phyloP scores from a whole-genome alignment of 2,113 vertebrate genomes.

The Lophius piscatorius region DNA sequence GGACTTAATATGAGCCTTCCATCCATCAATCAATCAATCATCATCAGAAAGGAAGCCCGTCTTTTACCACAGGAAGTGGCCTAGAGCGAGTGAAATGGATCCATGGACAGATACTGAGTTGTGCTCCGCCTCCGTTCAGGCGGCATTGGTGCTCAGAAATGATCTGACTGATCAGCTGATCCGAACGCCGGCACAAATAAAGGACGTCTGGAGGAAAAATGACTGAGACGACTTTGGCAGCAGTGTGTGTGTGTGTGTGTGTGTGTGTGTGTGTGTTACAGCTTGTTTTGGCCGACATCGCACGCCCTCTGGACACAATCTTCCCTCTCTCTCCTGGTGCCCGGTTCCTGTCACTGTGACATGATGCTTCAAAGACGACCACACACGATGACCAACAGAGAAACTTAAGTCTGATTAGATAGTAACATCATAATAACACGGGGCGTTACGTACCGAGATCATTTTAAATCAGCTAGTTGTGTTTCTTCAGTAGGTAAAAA shows the following conservation, averaged over 20 bases:
- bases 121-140: constrained; percentile 3
- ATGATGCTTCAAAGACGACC: constrained; percentile 1
- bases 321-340: constrained; percentile 14
- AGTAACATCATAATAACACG: too few species aligned
- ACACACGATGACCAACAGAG: not conserved
- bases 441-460: too few species aligned
- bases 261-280: constrained; percentile 8
- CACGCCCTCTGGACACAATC: constrained; percentile 20
- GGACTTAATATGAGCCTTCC: too few species aligned
- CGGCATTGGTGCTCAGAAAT: constrained; percentile 20
- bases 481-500: too few species aligned
- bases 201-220: constrained; percentile 45
- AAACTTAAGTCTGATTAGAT: not conserved
- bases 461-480: too few species aligned
- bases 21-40: constrained; percentile 19
- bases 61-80: constrained; percentile 15
- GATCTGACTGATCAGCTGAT: constrained; percentile 39
- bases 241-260: constrained; percentile 1
- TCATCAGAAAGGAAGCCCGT: constrained; percentile 1
- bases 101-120: constrained; percentile 21
- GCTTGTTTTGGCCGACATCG: constrained; percentile 45
- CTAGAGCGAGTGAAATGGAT: constrained; percentile 26
- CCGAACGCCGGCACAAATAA: constrained; percentile 53
- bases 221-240: constrained; percentile 59
- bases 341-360: constrained; percentile 24